These are phyloP conservation scores for Tyria jacobaeae DNA, from an alignment of 2,888 invertebrate genomes.

Conservation along the genomic window DNA sequence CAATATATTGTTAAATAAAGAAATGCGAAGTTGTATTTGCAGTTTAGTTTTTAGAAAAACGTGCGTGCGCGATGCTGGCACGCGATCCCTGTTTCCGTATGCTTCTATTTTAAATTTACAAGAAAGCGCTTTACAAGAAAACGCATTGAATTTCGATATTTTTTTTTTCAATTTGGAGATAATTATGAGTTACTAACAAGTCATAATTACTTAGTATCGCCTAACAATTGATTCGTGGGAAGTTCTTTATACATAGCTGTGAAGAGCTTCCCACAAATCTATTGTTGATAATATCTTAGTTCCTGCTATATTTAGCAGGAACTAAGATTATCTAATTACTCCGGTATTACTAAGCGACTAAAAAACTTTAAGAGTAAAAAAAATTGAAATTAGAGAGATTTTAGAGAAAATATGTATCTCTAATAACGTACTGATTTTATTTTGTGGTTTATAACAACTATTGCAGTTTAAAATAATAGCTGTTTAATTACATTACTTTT, in stretches of 20 bases:
- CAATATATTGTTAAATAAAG: constrained; percentile 31
- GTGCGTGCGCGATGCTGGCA: constrained; percentile 45
- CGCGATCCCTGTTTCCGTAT: constrained; percentile 50
- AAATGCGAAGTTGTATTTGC: constrained; percentile 25
- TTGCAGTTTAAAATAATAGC: no score
- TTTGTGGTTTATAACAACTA: no score
- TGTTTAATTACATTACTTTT: no score
- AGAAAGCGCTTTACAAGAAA: no score
- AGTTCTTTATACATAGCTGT: not conserved
- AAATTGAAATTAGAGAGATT: no score
- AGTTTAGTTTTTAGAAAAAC: constrained; percentile 33
- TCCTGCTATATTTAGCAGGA: constrained; percentile 2
- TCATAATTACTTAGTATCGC: not conserved
- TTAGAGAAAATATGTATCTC: no score
- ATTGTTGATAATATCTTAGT: no score
- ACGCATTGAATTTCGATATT: constrained; percentile 2
- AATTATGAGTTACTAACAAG: not conserved
- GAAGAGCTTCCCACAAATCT: no score
- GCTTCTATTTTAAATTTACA: constrained; percentile 39
- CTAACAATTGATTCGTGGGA: constrained; percentile 5
- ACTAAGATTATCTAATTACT: constrained; percentile 5
- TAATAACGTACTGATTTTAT: no score
- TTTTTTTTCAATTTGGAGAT: no score
- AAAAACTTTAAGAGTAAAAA: not conserved
- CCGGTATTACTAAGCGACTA: not conserved